phyloP scores from a whole-genome alignment of 2,888 invertebrate species.

The Odontothrips loti region DNA sequence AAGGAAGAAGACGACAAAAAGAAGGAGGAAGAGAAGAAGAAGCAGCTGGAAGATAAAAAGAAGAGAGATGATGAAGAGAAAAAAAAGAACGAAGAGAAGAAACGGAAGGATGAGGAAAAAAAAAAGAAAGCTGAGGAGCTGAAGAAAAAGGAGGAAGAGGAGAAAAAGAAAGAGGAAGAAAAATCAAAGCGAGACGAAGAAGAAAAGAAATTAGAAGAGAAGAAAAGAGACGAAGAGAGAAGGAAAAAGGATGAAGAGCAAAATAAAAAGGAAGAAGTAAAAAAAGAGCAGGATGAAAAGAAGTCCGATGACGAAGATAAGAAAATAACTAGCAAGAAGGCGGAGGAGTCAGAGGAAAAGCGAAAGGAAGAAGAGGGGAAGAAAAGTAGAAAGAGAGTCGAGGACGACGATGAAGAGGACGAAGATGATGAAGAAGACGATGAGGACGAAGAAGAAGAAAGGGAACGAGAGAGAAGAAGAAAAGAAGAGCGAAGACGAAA shows the following conservation, averaged over 20 bases:
- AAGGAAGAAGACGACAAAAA: not conserved
- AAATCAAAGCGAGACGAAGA: not conserved
- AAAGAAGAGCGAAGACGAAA: not conserved
- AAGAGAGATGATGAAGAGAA: not conserved
- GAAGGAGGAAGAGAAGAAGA: slow-evolving; percentile 2
- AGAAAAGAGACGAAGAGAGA: not conserved
- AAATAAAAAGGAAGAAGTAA: not conserved
- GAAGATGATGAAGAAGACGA: not conserved
- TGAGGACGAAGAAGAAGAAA: not conserved
- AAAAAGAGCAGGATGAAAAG: not conserved
- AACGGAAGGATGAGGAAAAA: not conserved
- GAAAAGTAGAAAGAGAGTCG: not conserved
- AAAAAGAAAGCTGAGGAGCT: not conserved
- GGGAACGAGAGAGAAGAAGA: not conserved
- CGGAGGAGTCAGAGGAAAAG: not conserved
- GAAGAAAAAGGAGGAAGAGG: not conserved
- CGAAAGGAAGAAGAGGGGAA: not conserved
- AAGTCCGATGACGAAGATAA: not conserved
- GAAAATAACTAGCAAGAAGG: not conserved
- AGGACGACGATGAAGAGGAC: not conserved
- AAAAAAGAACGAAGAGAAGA: not conserved
- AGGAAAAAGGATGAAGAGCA: not conserved
- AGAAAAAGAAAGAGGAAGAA: not conserved
- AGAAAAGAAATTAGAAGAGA: not conserved
- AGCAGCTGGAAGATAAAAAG: not conserved